Conservation (phyloP, 2,888 invertebrate genomes). For the Cylindroiulus punctatus region DNA sequence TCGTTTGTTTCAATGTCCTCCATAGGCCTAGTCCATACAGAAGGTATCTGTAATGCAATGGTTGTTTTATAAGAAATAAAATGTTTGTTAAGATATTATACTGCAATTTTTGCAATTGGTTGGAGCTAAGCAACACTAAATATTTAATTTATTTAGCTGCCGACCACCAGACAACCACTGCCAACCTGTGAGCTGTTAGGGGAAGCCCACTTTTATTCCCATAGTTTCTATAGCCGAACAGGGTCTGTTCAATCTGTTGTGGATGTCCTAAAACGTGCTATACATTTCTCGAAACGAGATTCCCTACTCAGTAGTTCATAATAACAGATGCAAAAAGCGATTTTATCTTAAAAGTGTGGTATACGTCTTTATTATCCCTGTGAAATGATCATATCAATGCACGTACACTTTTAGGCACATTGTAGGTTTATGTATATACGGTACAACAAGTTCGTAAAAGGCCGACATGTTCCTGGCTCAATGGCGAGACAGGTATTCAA, state of each 20-base stretch:
- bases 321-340: neutral
- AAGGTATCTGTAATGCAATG: neutral
- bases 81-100: neutral
- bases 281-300: too few species aligned
- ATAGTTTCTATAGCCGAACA: too few species aligned
- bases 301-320: neutral
- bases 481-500: neutral
- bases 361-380: conserved; percentile 16
- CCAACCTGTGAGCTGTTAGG: too few species aligned
- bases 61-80: conserved; percentile 13
- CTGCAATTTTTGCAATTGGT: too few species aligned
- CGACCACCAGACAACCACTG: too few species aligned
- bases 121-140: too few species aligned
- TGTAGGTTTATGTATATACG: neutral
- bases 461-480: neutral
- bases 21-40: neutral
- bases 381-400: conserved; percentile 14
- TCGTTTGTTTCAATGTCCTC: neutral
- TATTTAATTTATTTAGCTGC: too few species aligned
- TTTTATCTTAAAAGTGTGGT: conserved; percentile 37
- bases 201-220: too few species aligned
- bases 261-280: too few species aligned
- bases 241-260: too few species aligned
- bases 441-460: neutral
- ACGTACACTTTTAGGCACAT: neutral